Evolutionary conservation across 2,888 invertebrate genomes (phyloP).

Genomic region (Labia minor): DNA sequence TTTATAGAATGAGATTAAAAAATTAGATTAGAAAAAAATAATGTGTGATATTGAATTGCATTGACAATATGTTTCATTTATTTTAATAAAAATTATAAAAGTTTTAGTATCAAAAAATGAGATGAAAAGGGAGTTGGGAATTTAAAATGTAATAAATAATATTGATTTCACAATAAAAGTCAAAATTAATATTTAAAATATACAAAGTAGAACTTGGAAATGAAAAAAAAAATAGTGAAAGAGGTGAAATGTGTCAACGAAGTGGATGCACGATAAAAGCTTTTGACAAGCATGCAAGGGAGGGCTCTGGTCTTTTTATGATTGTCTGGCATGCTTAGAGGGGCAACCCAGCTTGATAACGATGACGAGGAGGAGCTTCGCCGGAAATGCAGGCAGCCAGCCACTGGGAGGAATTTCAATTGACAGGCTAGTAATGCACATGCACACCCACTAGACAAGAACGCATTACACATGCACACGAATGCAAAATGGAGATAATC

Average conservation of each 20-base stretch:
- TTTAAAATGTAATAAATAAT: neutral
- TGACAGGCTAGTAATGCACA: no score
- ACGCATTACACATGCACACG: no score
- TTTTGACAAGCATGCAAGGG: neutral
- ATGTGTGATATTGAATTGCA: neutral
- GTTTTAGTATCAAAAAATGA: neutral
- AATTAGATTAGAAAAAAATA: neutral
- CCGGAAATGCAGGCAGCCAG: neutral
- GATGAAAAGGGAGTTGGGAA: neutral
- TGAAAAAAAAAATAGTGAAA: neutral
- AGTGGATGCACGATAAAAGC: neutral
- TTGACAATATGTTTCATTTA: neutral
- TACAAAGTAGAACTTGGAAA: neutral
- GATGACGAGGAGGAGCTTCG: no score
- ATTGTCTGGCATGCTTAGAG: neutral
- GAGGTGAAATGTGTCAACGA: neutral
- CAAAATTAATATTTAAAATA: neutral
- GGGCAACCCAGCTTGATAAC: no score
- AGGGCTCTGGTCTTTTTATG: neutral
- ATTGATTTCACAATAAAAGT: neutral
- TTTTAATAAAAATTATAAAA: neutral
- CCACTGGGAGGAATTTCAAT: neutral
- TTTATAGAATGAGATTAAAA: neutral
- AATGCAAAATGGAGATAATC: no score
- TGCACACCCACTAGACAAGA: no score